These are phyloP conservation scores for Nephotettix cincticeps DNA, from an alignment of 1,140 invertebrate species.

Conservation along the genomic window DNA sequence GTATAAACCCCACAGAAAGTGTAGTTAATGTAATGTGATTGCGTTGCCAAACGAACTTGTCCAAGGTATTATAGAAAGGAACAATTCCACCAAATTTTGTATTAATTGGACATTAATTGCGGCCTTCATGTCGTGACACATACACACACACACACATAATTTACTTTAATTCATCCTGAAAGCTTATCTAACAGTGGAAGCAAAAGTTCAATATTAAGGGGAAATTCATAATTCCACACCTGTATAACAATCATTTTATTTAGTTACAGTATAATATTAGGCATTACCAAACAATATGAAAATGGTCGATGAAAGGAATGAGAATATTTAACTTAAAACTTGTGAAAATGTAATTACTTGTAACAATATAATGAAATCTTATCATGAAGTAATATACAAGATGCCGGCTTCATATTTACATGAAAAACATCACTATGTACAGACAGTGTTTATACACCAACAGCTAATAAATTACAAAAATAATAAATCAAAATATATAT, in stretches of 20 bases:
- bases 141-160: too few species aligned
- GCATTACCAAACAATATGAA: not conserved
- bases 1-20: too few species aligned
- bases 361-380: not conserved
- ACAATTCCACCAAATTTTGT: too few species aligned
- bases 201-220: too few species aligned
- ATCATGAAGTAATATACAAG: not conserved
- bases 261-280: not conserved
- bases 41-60: too few species aligned
- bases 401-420: not conserved
- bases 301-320: slow-evolving; percentile 19
- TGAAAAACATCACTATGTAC: not conserved
- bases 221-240: too few species aligned
- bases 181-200: too few species aligned
- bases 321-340: slow-evolving; percentile 11
- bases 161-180: too few species aligned
- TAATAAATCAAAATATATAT: slow-evolving; percentile 16
- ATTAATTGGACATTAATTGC: too few species aligned
- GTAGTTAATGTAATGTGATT: too few species aligned
- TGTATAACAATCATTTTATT: slow-evolving; percentile 2
- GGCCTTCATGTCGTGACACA: too few species aligned
- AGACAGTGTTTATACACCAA: slow-evolving; percentile 12
- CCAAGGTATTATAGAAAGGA: too few species aligned
- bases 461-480: slow-evolving; percentile 21
- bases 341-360: slow-evolving; percentile 8